Evolutionary conservation across 2,888 invertebrate genomes (phyloP).

Genomic region (Anoncus sp.): DNA sequence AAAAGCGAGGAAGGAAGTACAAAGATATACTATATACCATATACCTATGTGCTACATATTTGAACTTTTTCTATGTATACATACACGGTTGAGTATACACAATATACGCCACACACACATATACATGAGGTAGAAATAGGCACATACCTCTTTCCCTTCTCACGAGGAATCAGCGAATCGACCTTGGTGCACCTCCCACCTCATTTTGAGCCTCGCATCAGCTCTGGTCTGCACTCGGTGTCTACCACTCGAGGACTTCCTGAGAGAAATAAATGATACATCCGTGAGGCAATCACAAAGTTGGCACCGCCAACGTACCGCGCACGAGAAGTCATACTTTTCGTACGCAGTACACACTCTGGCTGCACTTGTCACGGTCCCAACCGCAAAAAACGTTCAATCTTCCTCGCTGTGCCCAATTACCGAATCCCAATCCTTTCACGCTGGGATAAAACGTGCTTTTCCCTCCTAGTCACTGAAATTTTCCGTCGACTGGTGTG

Average conservation of each 20-base stretch:
- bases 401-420: slow-evolving; percentile 41
- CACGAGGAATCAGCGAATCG: neutral
- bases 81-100: too few relatives aligned
- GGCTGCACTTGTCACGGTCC: neutral
- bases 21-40: neutral
- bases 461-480: slow-evolving; percentile 17
- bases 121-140: too few relatives aligned
- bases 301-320: slow-evolving; percentile 29
- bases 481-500: too few relatives aligned
- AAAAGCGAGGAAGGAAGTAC: slow-evolving; percentile 5
- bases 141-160: neutral
- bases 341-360: neutral
- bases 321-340: slow-evolving; percentile 9
- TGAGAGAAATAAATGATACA: slow-evolving; percentile 33
- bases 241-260: slow-evolving; percentile 3
- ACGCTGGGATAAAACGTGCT: slow-evolving; percentile 24
- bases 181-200: neutral
- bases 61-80: neutral
- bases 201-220: neutral
- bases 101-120: too few relatives aligned
- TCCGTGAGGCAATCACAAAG: slow-evolving; percentile 45
- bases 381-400: slow-evolving; percentile 40
- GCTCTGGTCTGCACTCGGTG: slow-evolving; percentile 16
- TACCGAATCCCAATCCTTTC: slow-evolving; percentile 23
- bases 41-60: too few relatives aligned